Conservation (phyloP, 2,797 vertebrate genomes). For the Tinamus major region DNA sequence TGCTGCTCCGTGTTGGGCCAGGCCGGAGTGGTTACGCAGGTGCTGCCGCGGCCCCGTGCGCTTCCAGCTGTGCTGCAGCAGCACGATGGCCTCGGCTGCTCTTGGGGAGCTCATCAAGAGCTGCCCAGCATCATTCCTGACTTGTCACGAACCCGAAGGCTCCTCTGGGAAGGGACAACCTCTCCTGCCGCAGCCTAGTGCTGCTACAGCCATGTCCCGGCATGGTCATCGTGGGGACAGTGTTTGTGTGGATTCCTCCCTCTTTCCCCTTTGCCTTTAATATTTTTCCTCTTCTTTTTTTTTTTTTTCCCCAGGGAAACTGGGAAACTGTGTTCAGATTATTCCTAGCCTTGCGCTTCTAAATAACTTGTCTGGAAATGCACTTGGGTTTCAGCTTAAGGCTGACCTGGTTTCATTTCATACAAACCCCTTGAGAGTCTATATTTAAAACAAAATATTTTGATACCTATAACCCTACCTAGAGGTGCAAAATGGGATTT, state of each 20-base stretch:
- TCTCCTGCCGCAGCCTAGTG: background rate
- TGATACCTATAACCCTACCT: background rate
- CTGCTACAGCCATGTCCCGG: background rate
- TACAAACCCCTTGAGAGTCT: background rate
- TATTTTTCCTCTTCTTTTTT: background rate
- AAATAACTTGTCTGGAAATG: background rate
- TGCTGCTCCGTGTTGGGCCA: conserved; percentile 42
- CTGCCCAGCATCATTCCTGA: conserved; percentile 68
- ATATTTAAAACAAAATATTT: background rate
- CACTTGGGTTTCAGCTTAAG: background rate
- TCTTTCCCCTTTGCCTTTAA: background rate
- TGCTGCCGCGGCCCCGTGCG: conserved; percentile 36
- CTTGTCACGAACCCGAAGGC: conserved; percentile 70
- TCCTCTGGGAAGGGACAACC: conserved; percentile 57
- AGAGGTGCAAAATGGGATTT: background rate
- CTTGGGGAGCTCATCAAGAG: conserved; percentile 68
- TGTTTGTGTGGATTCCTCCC: conserved; percentile 25
- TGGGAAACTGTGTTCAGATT: background rate
- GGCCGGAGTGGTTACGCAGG: conserved; percentile 60
- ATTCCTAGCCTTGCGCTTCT: conserved; percentile 22
- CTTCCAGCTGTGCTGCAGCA: conserved; percentile 73
- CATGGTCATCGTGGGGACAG: background rate
- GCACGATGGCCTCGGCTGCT: conserved; percentile 63
- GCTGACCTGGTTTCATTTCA: background rate
- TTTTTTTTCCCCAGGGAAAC: background rate